phyloP scores from a whole-genome alignment of 2,113 vertebrate species.

The Desmodus rotundus region DNA sequence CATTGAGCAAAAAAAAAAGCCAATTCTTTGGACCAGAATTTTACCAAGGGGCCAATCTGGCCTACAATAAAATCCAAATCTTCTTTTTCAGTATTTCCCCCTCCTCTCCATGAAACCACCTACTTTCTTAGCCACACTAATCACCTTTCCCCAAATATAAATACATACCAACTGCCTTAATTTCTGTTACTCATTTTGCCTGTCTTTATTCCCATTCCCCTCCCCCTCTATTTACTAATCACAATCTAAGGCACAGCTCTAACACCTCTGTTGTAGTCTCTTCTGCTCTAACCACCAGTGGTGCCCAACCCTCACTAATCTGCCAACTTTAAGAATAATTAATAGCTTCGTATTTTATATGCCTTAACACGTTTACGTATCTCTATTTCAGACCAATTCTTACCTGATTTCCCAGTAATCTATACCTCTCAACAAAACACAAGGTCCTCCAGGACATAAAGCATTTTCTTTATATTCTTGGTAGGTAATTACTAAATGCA shows the following conservation, averaged over 20 bases:
- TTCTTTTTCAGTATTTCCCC: not conserved
- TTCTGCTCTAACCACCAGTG: not conserved
- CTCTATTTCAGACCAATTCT: not conserved
- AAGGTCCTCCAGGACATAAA: not conserved
- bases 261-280: not conserved
- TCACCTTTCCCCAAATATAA: not conserved
- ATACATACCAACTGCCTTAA: not conserved
- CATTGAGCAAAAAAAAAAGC: not conserved
- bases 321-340: conserved; percentile 3
- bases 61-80: not conserved
- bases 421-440: not conserved
- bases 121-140: not conserved
- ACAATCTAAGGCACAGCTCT: not conserved
- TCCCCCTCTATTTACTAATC: not conserved
- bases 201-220: not conserved
- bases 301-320: not conserved
- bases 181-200: not conserved
- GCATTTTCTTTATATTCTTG: conserved; percentile 17
- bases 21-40: not conserved
- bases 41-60: not conserved
- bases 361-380: not conserved
- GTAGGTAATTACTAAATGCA: conserved; percentile 10
- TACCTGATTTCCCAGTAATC: not conserved
- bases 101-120: not conserved
- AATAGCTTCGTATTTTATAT: conserved; percentile 5